Evolutionary conservation across 2,888 invertebrate genomes (phyloP).

Genomic region (Synanthedon formicaeformis): DNA sequence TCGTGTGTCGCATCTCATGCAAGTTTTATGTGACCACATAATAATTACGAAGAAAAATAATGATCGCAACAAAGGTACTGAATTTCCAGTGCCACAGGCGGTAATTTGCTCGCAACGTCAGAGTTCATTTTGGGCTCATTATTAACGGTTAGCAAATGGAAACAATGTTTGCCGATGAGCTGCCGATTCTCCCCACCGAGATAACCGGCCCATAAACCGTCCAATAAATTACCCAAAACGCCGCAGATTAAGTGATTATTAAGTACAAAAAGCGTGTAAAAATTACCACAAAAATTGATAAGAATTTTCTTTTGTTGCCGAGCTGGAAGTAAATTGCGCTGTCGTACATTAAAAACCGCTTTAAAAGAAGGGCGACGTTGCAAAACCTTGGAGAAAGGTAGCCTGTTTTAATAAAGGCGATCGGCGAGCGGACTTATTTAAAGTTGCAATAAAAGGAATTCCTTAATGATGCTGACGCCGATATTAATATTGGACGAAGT

Average conservation of each 20-base stretch:
- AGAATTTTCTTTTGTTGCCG: conserved; percentile 44
- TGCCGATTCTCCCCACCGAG: conserved; percentile 18
- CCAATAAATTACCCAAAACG: conserved; percentile 35
- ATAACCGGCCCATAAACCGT: conserved; percentile 15
- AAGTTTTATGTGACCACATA: no score
- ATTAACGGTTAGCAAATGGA: conserved; percentile 18
- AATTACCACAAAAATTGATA: conserved; percentile 39
- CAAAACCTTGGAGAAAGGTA: conserved; percentile 65
- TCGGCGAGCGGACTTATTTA: conserved; percentile 59
- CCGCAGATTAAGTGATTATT: conserved; percentile 51
- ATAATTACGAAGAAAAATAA: not conserved
- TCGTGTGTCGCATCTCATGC: no score
- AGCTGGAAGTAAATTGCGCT: conserved; percentile 29
- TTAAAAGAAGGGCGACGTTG: conserved; percentile 53
- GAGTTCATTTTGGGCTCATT: conserved; percentile 29
- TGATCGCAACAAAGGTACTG: no score
- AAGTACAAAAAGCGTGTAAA: conserved; percentile 34
- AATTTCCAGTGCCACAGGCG: conserved; percentile 6
- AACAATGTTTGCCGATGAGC: conserved; percentile 29
- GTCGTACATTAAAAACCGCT: conserved; percentile 31
- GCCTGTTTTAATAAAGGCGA: conserved; percentile 55
- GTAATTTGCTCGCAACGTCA: conserved; percentile 22
- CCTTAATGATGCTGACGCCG: conserved; percentile 64
- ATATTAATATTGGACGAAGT: conserved; percentile 60
- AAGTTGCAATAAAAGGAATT: conserved; percentile 68